phyloP scores from a whole-genome alignment of 1,140 invertebrate species.

The Arion vulgaris region DNA sequence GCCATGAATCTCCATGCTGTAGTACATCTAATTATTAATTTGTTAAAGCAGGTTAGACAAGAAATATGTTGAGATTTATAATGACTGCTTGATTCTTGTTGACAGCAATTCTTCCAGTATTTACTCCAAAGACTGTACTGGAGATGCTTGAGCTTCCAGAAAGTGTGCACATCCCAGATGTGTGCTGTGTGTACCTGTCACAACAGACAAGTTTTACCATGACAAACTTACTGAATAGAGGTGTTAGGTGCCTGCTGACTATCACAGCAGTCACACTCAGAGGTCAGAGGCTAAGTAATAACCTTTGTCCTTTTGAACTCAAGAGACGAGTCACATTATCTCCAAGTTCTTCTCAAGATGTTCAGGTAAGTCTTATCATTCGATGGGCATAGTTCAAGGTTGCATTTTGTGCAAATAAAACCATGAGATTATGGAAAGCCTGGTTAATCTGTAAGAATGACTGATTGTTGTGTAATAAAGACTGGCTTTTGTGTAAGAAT shows the following conservation, averaged over 20 bases:
- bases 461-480: no score
- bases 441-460: no score
- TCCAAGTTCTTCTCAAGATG: neutral
- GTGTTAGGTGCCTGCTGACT: neutral
- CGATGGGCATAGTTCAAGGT: no score
- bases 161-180: neutral
- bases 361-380: slow-evolving; percentile 2
- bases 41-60: no score
- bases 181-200: slow-evolving; percentile 10
- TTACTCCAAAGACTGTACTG: neutral
- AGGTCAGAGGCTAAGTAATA: neutral
- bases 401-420: no score
- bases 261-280: neutral
- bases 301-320: slow-evolving; percentile 22
- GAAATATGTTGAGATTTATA: no score
- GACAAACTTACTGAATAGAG: neutral
- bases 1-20: no score
- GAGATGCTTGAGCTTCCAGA: slow-evolving; percentile 9
- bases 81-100: neutral
- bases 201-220: slow-evolving; percentile 8
- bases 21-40: no score
- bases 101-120: slow-evolving; percentile 4
- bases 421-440: no score
- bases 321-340: neutral
- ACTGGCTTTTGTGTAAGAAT: no score